A percentile compares a stretch with the other conserved stretches of the same genome.
Evolutionary conservation across 1,140 invertebrate genomes (phyloP).

Genomic region (Cherax destructor): DNA sequence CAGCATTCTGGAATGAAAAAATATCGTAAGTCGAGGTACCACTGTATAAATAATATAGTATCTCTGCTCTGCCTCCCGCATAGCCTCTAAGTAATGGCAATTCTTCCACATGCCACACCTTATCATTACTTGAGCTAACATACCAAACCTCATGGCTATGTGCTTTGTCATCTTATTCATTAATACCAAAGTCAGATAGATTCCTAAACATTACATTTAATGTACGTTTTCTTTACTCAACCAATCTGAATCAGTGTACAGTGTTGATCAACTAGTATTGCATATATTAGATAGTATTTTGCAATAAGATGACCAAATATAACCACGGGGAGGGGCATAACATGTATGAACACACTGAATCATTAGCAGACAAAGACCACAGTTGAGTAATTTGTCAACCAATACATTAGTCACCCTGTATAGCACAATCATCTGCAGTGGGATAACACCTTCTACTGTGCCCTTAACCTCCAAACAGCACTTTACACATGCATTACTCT

Average conservation of each 20-base stretch:
- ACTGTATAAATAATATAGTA: slow-evolving; percentile 56
- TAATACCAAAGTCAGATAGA: neutral
- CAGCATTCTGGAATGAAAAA: too few species aligned
- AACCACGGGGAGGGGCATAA: slow-evolving; percentile 39
- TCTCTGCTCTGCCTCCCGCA: slow-evolving; percentile 52
- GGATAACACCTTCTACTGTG: neutral
- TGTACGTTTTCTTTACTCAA: slow-evolving; percentile 9
- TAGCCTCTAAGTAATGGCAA: slow-evolving; percentile 61
- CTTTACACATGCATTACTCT: neutral
- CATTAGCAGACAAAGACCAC: slow-evolving; percentile 25
- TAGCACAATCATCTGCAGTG: slow-evolving; percentile 39
- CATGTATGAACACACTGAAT: slow-evolving; percentile 38
- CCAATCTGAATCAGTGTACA: neutral
- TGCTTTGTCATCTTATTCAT: slow-evolving; percentile 15
- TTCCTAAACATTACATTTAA: neutral
- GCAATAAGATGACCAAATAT: slow-evolving; percentile 22
- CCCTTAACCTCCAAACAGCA: slow-evolving; percentile 23
- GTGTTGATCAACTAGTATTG: neutral
- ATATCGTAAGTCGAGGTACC: too few species aligned
- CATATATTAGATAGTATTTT: neutral
- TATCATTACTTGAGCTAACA: slow-evolving; percentile 61
- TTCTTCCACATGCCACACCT: slow-evolving; percentile 39
- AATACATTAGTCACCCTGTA: slow-evolving; percentile 47
- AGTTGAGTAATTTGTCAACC: slow-evolving; percentile 27
- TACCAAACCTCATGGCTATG: slow-evolving; percentile 36